These are phyloP conservation scores for Blastobasis lacticolella DNA, from an alignment of 2,888 invertebrate species.

Conservation along the genomic window DNA sequence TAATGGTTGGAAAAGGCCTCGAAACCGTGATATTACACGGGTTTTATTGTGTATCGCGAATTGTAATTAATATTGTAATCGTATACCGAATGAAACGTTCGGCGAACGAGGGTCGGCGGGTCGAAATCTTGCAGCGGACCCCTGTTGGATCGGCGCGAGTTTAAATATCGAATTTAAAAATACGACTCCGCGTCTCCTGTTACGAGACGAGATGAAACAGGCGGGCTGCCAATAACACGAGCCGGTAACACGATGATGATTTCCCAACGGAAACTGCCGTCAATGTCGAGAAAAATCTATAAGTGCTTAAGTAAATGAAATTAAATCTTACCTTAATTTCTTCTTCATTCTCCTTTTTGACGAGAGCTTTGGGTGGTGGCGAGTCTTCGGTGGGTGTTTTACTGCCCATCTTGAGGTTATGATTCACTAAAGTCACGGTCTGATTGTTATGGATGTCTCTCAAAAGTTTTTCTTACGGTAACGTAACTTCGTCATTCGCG, in stretches of 20 bases:
- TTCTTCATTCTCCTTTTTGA: conserved; percentile 83
- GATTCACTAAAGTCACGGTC: conserved; percentile 17
- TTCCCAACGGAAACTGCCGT: conserved; percentile 52
- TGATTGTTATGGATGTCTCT: conserved; percentile 24
- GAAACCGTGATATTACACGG: conserved; percentile 73
- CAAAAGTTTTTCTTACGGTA: conserved; percentile 31
- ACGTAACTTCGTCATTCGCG: conserved; percentile 41
- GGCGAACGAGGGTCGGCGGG: conserved; percentile 37
- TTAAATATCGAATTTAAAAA: conserved; percentile 67
- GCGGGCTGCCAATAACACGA: conserved; percentile 60
- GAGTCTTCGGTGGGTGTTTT: conserved; percentile 56
- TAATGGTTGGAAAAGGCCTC: conserved; percentile 75
- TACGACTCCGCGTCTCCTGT: conserved; percentile 60
- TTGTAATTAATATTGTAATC: conserved; percentile 71
- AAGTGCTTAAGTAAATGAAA: conserved; percentile 11
- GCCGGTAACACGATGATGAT: conserved; percentile 52
- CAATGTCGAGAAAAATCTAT: conserved; percentile 38
- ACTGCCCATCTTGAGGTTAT: conserved; percentile 56
- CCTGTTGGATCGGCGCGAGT: conserved; percentile 36
- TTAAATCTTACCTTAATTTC: conserved; percentile 80
- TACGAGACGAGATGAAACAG: conserved; percentile 56
- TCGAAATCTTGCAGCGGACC: conserved; percentile 43
- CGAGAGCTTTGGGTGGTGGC: conserved; percentile 54
- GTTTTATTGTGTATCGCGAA: conserved; percentile 71
- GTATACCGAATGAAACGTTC: conserved; percentile 66